phyloP scores from a whole-genome alignment of 2,113 vertebrate genomes.

The Setophaga petechia region DNA sequence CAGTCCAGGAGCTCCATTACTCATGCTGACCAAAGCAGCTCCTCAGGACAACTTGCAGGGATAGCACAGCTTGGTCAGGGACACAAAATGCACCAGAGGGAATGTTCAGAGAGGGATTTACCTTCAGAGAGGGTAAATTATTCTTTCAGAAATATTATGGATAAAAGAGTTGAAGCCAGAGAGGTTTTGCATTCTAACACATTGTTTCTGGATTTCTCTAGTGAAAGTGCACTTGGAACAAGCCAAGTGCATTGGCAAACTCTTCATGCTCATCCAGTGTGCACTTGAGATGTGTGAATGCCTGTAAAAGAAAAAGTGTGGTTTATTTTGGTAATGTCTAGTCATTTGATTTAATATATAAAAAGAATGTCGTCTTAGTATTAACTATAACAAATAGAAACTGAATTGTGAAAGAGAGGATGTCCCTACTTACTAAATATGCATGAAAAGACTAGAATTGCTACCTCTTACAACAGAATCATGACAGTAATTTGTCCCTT shows the following conservation, averaged over 20 bases:
- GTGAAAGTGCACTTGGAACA: neutral
- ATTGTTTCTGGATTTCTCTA: neutral
- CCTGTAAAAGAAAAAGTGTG: neutral
- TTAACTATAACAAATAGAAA: neutral
- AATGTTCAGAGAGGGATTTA: neutral
- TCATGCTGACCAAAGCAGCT: neutral
- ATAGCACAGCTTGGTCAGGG: neutral
- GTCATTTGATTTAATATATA: neutral
- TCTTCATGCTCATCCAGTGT: neutral
- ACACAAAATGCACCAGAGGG: neutral
- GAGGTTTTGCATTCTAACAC: neutral
- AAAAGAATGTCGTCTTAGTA: neutral
- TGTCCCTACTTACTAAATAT: neutral
- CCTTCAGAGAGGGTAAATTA: neutral
- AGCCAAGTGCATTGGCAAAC: neutral
- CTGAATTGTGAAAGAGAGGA: neutral
- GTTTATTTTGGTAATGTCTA: neutral
- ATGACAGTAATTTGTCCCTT: neutral
- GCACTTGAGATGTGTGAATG: neutral
- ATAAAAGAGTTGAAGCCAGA: neutral
- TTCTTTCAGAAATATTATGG: neutral
- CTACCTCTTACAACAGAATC: neutral
- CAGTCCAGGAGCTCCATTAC: neutral
- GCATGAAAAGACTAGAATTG: neutral
- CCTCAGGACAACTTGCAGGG: neutral